Conservation (phyloP, 2,888 invertebrate species). For the Hermaeophaga mercurialis region DNA sequence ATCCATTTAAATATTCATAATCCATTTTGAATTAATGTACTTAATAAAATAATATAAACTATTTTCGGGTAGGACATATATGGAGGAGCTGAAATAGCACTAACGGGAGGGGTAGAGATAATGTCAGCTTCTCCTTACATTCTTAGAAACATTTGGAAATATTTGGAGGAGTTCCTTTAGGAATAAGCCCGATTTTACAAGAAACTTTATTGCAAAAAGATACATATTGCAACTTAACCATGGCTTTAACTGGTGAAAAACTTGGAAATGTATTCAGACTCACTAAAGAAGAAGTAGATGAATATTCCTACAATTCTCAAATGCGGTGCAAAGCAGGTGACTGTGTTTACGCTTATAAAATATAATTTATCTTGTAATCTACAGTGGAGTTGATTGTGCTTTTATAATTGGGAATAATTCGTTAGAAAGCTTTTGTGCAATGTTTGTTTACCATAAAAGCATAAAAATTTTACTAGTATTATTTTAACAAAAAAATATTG, state of each 20-base stretch:
- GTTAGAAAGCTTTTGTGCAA: too few relatives aligned
- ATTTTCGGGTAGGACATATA: slow-evolving; percentile 70
- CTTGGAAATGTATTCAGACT: slow-evolving; percentile 84
- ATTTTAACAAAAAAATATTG: too few relatives aligned
- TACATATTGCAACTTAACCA: slow-evolving; percentile 85
- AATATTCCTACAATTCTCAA: slow-evolving; percentile 85
- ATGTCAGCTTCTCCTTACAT: slow-evolving; percentile 94
- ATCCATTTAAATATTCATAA: too few relatives aligned
- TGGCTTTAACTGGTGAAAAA: slow-evolving; percentile 96
- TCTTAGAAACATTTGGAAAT: slow-evolving; percentile 81
- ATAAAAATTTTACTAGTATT: too few relatives aligned
- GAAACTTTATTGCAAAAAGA: slow-evolving; percentile 92
- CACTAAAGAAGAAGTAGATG: slow-evolving; percentile 81
- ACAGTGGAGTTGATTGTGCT: neutral
- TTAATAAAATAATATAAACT: too few relatives aligned
- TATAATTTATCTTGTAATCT: neutral
- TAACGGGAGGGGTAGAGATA: slow-evolving; percentile 93
- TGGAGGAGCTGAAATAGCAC: slow-evolving; percentile 80
- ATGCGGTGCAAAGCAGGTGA: slow-evolving; percentile 82
- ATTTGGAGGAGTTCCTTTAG: slow-evolving; percentile 89
- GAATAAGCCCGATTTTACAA: slow-evolving; percentile 77
- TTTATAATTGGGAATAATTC: neutral
- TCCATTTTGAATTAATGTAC: too few relatives aligned
- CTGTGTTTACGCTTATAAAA: slow-evolving; percentile 49
- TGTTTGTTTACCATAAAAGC: too few relatives aligned